Evolutionary conservation across 2,888 invertebrate species (phyloP), one percentile per base, ranked within the genome.

Genomic region (Dascillus cervinus): DNA sequence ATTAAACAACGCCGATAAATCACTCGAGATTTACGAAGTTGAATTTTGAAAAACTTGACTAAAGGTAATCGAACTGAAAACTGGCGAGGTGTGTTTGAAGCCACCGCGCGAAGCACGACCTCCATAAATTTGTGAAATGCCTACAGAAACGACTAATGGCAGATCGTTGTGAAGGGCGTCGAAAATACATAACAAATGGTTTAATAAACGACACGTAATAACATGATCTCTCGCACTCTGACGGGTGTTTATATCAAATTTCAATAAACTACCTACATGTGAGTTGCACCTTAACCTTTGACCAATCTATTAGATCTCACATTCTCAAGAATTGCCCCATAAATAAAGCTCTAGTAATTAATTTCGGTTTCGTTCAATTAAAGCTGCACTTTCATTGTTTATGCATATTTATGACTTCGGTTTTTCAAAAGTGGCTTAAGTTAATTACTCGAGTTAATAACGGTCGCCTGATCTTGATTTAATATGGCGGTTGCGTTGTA

Each of bases 111-210:
- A 29, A 22, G 31, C 43, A 41, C 38, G 41, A 41, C 32, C 39
- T 28, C 32, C 44, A 47, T 47, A 47, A 47, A 47, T 47, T 47
- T 44, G 37, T 40, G 27, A 41, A 44, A 46, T 42, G 48, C 43
- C 47, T 41, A 39, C 39, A 47, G 48, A 39, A 42, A 47, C 38
- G 37, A 34, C 44, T 49, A 41, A 49, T 49, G 41, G 48, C 38
- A 35, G 40, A 39, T 38, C 26, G 34, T 38, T 41, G 36, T 43
- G 47, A 43, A 41, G 43, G 44, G 47, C 47, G 47, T 49, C 46
- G 44, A 45, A 49, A 50, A 49, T 47, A 45, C 42, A 43, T 47
- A 47, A 49, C 47, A 43, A 44, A 50, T 46, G 46, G 46, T 45
- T 49, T 43, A 46, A 50, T 49, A 50, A 50, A 47, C 42, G 47